These are phyloP conservation scores for Cyprinodon variegatus DNA, from an alignment of 2,113 vertebrate genomes.

Conservation along the genomic window DNA sequence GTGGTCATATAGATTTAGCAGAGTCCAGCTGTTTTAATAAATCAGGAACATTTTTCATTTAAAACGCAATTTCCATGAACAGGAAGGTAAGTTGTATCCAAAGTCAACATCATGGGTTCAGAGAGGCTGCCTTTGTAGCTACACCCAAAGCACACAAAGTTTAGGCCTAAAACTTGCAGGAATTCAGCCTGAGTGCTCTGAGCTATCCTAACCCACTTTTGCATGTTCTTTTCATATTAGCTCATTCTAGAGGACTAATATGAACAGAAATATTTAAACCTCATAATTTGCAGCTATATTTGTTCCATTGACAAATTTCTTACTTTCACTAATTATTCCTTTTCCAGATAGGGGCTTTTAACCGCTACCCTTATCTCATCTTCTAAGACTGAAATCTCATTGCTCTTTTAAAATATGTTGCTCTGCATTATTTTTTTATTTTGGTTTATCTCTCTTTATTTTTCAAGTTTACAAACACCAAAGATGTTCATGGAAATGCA, in stretches of 20 bases:
- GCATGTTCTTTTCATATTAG: constrained; percentile 71
- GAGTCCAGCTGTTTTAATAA: constrained; percentile 19
- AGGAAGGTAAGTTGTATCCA: constrained; percentile 75
- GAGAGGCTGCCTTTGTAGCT: constrained; percentile 67
- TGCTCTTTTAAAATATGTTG: neutral
- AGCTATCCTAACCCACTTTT: constrained; percentile 61
- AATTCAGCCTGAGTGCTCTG: constrained; percentile 48
- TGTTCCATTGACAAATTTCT: constrained; percentile 52
- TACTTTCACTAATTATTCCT: constrained; percentile 27
- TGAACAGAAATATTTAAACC: constrained; percentile 68
- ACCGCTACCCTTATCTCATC: constrained; percentile 8
- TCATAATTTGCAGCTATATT: constrained; percentile 61
- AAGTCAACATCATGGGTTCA: constrained; percentile 72
- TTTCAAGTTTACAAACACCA: neutral
- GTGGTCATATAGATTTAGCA: constrained; percentile 31
- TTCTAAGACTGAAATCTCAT: constrained; percentile 8
- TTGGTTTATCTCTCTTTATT: neutral
- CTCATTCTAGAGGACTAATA: constrained; percentile 64
- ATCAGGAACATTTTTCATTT: constrained; percentile 55
- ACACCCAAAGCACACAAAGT: constrained; percentile 59
- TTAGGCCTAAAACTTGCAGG: constrained; percentile 40
- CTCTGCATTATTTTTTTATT: neutral
- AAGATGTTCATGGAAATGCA: constrained; percentile 5
- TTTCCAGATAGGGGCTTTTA: constrained; percentile 40
- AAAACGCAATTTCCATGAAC: constrained; percentile 71